phyloP scores from a whole-genome alignment of 2,113 vertebrate species.

The Calyptommatus sinebrachiatus region DNA sequence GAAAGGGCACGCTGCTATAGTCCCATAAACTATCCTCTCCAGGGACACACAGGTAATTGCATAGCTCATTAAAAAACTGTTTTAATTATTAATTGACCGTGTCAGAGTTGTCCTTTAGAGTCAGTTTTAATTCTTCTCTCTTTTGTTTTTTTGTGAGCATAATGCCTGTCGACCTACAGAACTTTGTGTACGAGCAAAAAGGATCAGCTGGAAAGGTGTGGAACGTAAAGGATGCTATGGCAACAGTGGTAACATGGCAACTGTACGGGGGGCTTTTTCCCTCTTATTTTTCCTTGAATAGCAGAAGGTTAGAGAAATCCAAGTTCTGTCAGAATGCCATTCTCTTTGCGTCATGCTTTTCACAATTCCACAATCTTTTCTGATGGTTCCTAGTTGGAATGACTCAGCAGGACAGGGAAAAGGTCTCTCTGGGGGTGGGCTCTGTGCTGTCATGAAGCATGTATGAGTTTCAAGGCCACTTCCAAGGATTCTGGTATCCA shows the following conservation, averaged over 20 bases:
- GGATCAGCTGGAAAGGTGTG: conserved; percentile 21
- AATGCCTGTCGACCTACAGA: conserved; percentile 78
- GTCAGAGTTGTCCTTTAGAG: conserved; percentile 93
- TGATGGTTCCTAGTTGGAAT: too few relatives aligned
- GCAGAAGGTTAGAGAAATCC: not conserved
- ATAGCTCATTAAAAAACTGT: conserved; percentile 90
- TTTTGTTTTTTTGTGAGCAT: conserved; percentile 65
- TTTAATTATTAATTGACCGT: conserved; percentile 93
- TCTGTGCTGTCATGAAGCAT: too few relatives aligned
- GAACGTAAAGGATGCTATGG: not conserved
- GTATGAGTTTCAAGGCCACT: too few relatives aligned
- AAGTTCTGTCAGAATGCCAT: not conserved
- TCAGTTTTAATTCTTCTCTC: conserved; percentile 83
- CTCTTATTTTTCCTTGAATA: not conserved
- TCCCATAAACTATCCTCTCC: conserved; percentile 82
- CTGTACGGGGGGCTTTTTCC: fast-evolving
- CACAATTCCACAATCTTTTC: too few relatives aligned
- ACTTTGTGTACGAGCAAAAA: conserved; percentile 58
- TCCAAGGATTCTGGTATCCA: too few relatives aligned
- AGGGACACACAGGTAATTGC: conserved; percentile 88
- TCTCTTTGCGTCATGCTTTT: too few relatives aligned
- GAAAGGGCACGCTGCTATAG: conserved; percentile 77
- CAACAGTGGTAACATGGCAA: fast-evolving
- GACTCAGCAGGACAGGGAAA: too few relatives aligned
- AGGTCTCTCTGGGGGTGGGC: too few relatives aligned